Evolutionary conservation across 2,113 vertebrate genomes (phyloP), one percentile per base, ranked within the genome.

Genomic region (Balaeniceps rex): DNA sequence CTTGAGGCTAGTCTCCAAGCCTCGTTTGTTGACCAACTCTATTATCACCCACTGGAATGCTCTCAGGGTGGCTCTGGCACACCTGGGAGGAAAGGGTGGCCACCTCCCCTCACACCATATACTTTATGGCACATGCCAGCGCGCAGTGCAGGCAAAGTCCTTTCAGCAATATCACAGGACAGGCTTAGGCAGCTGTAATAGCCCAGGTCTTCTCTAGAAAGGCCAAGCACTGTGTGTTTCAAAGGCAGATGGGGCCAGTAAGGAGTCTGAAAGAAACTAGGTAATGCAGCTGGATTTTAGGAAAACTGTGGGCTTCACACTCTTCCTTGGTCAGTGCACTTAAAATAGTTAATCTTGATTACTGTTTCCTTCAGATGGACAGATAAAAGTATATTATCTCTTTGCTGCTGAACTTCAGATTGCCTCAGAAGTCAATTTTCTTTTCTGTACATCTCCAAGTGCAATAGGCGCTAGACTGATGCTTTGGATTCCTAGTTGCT

Each of bases 21-120:
- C 14, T 60, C 6, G 4, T 33, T 66, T 78, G 15, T 52, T 90
- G 54, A 19, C 19, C 24, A 49, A 51, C 6, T 49, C 63, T 36
- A 7, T 60, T 75, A 52, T 44, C 26, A 63, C 13, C 14, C 25
- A 23, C 63, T 80, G 72, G 52, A 86, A 80, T 47, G 52, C 42
- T 60, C 36, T 58, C 28, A 18, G 16, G 23, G 24, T 83, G 47
- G 5, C 46, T 88, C 36, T 91, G 89, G n/a, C 64, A 87, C 38
- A 55, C 52, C 52, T 52, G 14, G 17, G n/a, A 36, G 57, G 52
- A 82, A 82, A 72, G 44, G 64, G 17, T 64, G 70, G 36, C 34
- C 28, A 25, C 66, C 29, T 91, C 1, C 11, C 28, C 46, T 22
- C 10, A 10, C 25, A 28, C 21, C 0, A 0, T 13, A 7, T 29